These are phyloP conservation scores for Euleptes europaea DNA, from an alignment of 2,113 vertebrate genomes.

Conservation along the genomic window DNA sequence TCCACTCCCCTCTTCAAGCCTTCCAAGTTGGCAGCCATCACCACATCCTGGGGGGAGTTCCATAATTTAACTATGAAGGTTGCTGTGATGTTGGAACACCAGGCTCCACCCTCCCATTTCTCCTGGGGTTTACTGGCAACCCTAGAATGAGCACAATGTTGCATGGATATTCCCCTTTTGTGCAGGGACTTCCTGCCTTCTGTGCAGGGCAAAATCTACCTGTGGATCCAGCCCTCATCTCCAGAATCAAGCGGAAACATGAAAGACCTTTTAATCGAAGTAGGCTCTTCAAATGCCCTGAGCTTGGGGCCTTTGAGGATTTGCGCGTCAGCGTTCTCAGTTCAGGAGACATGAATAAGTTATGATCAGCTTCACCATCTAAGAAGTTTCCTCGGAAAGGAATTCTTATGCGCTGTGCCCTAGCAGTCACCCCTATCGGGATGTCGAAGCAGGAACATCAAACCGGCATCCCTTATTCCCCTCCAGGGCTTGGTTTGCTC, in stretches of 20 bases:
- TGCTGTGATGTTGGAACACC: too few species aligned
- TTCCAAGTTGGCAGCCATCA: too few species aligned
- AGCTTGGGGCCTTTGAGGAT: background rate
- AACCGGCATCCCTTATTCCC: background rate
- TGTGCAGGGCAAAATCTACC: too few species aligned
- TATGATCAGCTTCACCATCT: background rate
- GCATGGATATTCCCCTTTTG: too few species aligned
- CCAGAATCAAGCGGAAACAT: constrained; percentile 18
- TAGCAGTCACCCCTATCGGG: background rate
- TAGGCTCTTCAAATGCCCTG: background rate
- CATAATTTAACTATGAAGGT: too few species aligned
- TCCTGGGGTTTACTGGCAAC: too few species aligned
- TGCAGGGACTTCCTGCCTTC: too few species aligned
- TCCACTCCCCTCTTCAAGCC: too few species aligned
- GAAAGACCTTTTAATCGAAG: constrained; percentile 37
- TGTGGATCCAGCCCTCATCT: background rate
- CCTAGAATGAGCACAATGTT: too few species aligned
- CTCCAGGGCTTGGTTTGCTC: background rate
- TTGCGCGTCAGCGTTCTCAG: background rate
- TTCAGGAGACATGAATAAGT: constrained; percentile 36
- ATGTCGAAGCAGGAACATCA: background rate
- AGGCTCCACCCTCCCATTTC: too few species aligned
- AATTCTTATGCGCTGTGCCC: background rate
- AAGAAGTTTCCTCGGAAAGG: constrained; percentile 22
- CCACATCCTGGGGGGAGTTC: too few species aligned